Conservation (phyloP, 2,797 vertebrate genomes). For the Brotula barbata region DNA sequence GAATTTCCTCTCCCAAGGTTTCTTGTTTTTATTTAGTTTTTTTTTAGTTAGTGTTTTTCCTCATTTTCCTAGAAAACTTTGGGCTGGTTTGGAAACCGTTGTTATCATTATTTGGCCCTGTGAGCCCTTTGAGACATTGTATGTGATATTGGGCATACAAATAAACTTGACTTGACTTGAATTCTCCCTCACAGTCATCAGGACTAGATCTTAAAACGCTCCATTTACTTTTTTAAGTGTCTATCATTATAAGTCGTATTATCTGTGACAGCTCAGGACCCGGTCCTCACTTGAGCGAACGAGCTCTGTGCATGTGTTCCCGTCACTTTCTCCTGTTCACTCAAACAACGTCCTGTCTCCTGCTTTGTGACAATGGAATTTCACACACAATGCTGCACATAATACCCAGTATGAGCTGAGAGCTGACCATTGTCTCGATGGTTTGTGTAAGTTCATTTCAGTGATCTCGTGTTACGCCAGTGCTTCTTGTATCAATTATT, state of each 20-base stretch:
- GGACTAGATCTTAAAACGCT: slow-evolving; percentile 2
- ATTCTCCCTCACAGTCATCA: neutral
- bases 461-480: slow-evolving; percentile 21
- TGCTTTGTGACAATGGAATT: neutral
- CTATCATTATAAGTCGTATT: slow-evolving; percentile 1
- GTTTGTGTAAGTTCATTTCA: neutral
- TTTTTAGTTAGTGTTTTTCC: too few relatives aligned
- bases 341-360: neutral
- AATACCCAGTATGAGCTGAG: neutral
- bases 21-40: too few relatives aligned
- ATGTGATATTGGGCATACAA: too few relatives aligned
- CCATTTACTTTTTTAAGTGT: slow-evolving; percentile 9
- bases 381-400: neutral
- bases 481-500: slow-evolving; percentile 28
- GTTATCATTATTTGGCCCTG: too few relatives aligned
- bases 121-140: too few relatives aligned
- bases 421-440: neutral
- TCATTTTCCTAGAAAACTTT: too few relatives aligned
- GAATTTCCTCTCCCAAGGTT: too few relatives aligned
- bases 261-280: slow-evolving; percentile 14
- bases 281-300: neutral
- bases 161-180: too few relatives aligned
- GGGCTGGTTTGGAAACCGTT: too few relatives aligned
- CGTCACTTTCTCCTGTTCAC: neutral
- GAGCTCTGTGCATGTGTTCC: too few relatives aligned